Conservation (phyloP, 2,797 vertebrate genomes). For the Danionella dracula region DNA sequence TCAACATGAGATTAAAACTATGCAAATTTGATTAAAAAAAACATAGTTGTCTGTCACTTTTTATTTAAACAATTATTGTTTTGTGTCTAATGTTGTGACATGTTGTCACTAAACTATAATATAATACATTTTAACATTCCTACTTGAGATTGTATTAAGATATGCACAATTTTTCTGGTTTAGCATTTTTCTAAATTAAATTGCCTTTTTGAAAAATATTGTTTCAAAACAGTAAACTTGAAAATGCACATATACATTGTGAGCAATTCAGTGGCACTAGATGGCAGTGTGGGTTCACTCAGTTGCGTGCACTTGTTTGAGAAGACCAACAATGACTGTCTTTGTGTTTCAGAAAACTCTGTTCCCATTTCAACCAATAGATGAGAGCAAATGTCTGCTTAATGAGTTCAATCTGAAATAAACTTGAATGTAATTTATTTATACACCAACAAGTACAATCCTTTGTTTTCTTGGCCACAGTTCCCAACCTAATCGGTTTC, state of each 20-base stretch:
- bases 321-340: not conserved
- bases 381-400: not conserved
- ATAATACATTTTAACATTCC: no score
- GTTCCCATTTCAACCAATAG: not conserved
- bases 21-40: not conserved
- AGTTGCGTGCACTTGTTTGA: slow-evolving; percentile 1
- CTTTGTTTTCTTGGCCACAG: not conserved
- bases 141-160: no score
- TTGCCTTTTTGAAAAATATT: no score
- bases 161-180: no score
- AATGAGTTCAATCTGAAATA: not conserved
- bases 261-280: slow-evolving; percentile 60
- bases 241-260: not conserved
- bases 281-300: slow-evolving; percentile 72
- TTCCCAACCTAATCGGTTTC: no score
- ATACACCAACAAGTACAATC: not conserved
- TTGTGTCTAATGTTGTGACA: no score
- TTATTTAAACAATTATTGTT: no score
- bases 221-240: not conserved
- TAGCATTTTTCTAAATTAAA: no score
- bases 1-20: no score
- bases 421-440: not conserved
- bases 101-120: no score
- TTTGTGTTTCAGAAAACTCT: not conserved
- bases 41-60: no score